Base-by-base conservation (phyloP, 1,140 invertebrate species). In the Bombyx mandarina region DNA sequence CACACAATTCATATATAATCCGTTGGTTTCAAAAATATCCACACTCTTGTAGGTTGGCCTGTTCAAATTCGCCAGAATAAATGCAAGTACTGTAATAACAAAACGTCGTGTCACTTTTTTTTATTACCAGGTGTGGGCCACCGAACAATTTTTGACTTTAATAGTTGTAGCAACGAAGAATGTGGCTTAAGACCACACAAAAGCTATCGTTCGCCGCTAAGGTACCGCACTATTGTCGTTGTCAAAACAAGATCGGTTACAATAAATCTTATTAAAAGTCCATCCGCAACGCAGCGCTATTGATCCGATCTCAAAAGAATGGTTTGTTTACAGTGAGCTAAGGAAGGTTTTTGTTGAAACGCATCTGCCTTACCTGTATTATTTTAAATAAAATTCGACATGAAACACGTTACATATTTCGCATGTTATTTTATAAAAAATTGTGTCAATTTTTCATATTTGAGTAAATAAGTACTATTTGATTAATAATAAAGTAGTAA, bases 231-330 rank as follows among this genome's bases (percentile, higher is more conserved):
- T 64, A 82, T 84, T 84, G 79, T 82, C 62, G 65, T 65, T 82
- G 81, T 84, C 81, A 84, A 75, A 84, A 84, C 81, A 84, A 71
- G 81, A 84, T 84, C 79, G 65, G 79, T 84, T 84, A 82, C 81
- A 84, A 84, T 84, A 84, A 84, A 84, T 84, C 81, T 84, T 84
- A 84, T 84, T 84, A 82, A 75, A 81, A 63, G 69, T 59, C 61
- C 68, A 66, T 69, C 75, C 79, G 74, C 75, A 72, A 66, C 69
- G 69, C 71, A 69, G 48, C 58, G 60, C 60, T 60, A 69, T 76
- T 70, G 73, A 73, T 72, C 52, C 56, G 54, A 64, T 66, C 59
- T 64, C 59, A 62, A 66, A 77, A 72, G 69, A 77, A 77, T 69
- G 52, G 58, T 63, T 49, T 82, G 75, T 77, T 79, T 79, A 75